A percentile compares a stretch with the other conserved stretches of the same genome.
Evolutionary conservation across 2,888 invertebrate species (phyloP).

Genomic region (Eulithis testata): DNA sequence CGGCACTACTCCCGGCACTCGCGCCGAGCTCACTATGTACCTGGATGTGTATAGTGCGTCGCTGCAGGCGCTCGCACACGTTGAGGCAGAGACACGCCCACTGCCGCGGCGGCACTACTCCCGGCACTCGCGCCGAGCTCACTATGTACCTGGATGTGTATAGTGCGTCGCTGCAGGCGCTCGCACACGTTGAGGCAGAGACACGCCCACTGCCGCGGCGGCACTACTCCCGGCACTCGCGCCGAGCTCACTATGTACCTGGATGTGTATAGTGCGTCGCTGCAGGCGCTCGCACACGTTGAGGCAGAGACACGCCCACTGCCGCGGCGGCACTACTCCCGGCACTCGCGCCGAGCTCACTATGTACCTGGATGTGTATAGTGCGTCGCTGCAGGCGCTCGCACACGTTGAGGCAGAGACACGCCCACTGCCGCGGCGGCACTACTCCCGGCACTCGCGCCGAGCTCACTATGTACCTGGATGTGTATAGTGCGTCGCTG

Average conservation of each 20-base stretch:
- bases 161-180: conserved; percentile 15
- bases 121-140: conserved; percentile 48
- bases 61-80: conserved; percentile 14
- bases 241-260: conserved; percentile 63
- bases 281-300: conserved; percentile 17
- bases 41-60: conserved; percentile 32
- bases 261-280: conserved; percentile 29
- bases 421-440: conserved; percentile 7
- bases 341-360: conserved; percentile 57
- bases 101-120: conserved; percentile 3
- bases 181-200: conserved; percentile 17
- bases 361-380: conserved; percentile 46
- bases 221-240: conserved; percentile 8
- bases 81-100: conserved; percentile 15
- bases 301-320: conserved; percentile 11
- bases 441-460: conserved; percentile 11
- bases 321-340: conserved; percentile 4
- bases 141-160: conserved; percentile 55
- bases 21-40: conserved; percentile 63
- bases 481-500: conserved; percentile 27
- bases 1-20: conserved; percentile 7
- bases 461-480: conserved; percentile 63
- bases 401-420: conserved; percentile 16
- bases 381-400: conserved; percentile 12
- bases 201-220: conserved; percentile 6